Conservation (phyloP, 2,888 invertebrate species). For the Hyles lineata region DNA sequence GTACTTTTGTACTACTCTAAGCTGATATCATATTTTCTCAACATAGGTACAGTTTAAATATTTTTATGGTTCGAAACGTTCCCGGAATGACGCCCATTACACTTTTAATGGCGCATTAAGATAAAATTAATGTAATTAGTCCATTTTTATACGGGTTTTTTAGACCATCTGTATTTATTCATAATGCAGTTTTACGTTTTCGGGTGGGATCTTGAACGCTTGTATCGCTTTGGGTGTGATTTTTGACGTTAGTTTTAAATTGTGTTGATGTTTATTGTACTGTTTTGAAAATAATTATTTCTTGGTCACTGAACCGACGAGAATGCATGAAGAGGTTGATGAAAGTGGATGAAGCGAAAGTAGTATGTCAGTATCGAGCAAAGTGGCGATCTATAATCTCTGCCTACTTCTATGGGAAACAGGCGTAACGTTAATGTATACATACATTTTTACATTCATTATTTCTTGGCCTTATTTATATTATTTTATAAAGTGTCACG, state of each 20-base stretch:
- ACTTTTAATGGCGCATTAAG: slow-evolving; percentile 28
- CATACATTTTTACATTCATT: no score
- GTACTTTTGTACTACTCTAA: neutral
- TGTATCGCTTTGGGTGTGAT: neutral
- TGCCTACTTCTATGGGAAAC: no score
- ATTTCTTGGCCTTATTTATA: no score
- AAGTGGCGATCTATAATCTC: no score
- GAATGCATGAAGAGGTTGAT: no score
- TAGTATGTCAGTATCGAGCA: no score
- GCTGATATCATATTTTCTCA: slow-evolving; percentile 9
- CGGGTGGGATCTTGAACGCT: neutral
- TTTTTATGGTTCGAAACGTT: slow-evolving; percentile 22
- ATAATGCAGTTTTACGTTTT: slow-evolving; percentile 18
- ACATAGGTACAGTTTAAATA: slow-evolving; percentile 14
- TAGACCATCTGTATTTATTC: neutral
- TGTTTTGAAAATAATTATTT: no score
- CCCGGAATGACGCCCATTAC: slow-evolving; percentile 20
- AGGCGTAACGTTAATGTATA: no score
- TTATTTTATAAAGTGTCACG: no score
- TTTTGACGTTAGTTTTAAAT: neutral
- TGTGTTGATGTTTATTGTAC: neutral
- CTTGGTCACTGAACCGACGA: no score
- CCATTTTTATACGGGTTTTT: slow-evolving; percentile 15
- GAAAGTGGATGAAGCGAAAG: no score
- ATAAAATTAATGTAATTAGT: slow-evolving; percentile 27